Evolutionary conservation across 2,888 invertebrate genomes (phyloP).

Genomic region (Nomada ruficornis): DNA sequence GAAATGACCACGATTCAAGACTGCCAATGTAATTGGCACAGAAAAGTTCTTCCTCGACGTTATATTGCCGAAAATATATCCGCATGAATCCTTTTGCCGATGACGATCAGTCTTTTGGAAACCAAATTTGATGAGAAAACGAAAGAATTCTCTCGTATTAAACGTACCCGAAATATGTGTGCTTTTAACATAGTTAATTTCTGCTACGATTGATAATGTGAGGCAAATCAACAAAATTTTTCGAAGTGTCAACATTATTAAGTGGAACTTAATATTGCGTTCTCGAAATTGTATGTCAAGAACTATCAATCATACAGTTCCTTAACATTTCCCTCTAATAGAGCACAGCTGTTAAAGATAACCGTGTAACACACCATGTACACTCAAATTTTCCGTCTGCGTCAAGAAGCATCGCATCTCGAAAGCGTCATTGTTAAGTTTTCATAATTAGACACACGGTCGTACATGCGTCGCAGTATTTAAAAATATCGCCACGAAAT

Average conservation of each 20-base stretch:
- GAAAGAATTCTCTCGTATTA: conserved; percentile 91
- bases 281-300: conserved; percentile 50
- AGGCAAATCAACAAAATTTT: conserved; percentile 42
- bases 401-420: conserved; percentile 28
- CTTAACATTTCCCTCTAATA: conserved; percentile 57
- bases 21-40: conserved; percentile 92
- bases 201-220: conserved; percentile 31
- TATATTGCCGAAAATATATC: conserved; percentile 98
- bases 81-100: conserved; percentile 93
- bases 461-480: conserved; percentile 10
- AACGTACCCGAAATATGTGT: conserved; percentile 89
- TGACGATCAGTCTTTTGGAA: conserved; percentile 97
- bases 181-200: conserved; percentile 39
- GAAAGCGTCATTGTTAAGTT: conserved; percentile 31
- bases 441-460: conserved; percentile 26
- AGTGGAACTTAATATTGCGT: conserved; percentile 20
- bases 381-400: conserved; percentile 2
- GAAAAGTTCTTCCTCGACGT: conserved; percentile 89
- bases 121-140: conserved; percentile 97
- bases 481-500: conserved; percentile 56
- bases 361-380: conserved; percentile 3
- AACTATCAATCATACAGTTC: conserved; percentile 31
- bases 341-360: conserved; percentile 56
- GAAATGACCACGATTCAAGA: conserved; percentile 95
- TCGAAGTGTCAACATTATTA: conserved; percentile 52